These are phyloP conservation scores for Paragorgia papillata DNA, from an alignment of 92 coral and sea anemone species.

Conservation along the genomic window DNA sequence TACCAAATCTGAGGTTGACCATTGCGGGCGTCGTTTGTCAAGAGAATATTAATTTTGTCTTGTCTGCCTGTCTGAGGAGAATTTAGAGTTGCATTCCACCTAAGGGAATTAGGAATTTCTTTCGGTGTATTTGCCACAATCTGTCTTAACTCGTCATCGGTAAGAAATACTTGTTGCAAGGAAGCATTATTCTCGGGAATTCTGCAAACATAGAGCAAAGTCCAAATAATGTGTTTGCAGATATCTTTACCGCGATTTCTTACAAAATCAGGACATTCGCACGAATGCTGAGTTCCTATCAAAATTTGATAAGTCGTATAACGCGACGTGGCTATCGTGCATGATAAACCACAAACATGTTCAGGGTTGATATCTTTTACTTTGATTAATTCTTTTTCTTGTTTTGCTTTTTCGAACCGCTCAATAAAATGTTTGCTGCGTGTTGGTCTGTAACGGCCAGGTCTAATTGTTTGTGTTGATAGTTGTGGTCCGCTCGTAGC, in stretches of 20 bases:
- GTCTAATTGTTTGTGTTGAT: background rate
- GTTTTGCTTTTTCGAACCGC: slow-evolving; percentile 12
- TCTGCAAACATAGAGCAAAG: slow-evolving; percentile 5
- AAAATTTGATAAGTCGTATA: background rate
- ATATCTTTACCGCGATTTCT: slow-evolving; percentile 13
- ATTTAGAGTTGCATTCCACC: background rate
- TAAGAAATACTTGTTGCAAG: slow-evolving; percentile 9
- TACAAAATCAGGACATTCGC: background rate
- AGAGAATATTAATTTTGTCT: slow-evolving; percentile 11
- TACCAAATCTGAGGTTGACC: background rate
- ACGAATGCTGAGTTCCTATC: background rate
- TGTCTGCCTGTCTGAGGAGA: slow-evolving; percentile 3
- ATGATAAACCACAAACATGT: background rate
- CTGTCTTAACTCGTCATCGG: background rate
- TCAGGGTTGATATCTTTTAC: background rate
- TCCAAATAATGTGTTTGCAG: slow-evolving; percentile 16
- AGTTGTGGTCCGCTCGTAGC: slow-evolving; percentile 1
- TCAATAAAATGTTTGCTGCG: slow-evolving; percentile 2
- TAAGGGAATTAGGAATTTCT: slow-evolving; percentile 6
- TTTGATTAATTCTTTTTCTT: background rate
- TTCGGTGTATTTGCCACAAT: slow-evolving; percentile 40
- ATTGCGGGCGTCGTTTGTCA: slow-evolving; percentile 25
- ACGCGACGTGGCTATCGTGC: background rate
- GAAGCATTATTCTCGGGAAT: slow-evolving; percentile 6
- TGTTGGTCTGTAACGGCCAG: slow-evolving; percentile 13